These are phyloP conservation scores for Brachyhypopomus gauderio DNA, from an alignment of 2,113 vertebrate species.

Conservation along the genomic window DNA sequence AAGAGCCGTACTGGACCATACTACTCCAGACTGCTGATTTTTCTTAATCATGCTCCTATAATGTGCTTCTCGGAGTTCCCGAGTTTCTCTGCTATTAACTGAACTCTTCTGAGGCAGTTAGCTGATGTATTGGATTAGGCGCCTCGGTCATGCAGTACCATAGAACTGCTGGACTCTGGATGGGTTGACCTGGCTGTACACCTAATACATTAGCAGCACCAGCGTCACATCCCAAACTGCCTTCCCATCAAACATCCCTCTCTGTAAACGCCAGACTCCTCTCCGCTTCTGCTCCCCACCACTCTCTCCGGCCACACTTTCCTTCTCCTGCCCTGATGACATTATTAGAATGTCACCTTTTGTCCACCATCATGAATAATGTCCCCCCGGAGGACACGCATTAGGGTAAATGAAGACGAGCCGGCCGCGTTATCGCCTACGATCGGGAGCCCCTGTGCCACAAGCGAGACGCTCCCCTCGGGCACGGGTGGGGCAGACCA, in stretches of 20 bases:
- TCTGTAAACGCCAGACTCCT: not conserved
- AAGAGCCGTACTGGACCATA: too few relatives aligned
- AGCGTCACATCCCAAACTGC: too few relatives aligned
- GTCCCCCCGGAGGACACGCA: conserved; percentile 45
- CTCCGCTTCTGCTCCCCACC: not conserved
- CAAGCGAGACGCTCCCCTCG: not conserved
- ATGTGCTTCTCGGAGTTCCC: too few relatives aligned
- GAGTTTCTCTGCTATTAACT: too few relatives aligned
- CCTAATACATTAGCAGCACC: too few relatives aligned
- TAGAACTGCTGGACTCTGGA: too few relatives aligned
- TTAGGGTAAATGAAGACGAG: conserved; percentile 60
- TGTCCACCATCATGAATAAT: conserved; percentile 56
- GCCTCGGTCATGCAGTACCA: too few relatives aligned
- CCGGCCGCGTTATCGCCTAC: conserved; percentile 52
- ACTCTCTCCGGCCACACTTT: conserved; percentile 16
- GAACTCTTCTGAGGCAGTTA: too few relatives aligned
- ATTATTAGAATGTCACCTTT: conserved; percentile 66
- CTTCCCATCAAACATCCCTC: not conserved
- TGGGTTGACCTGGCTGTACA: too few relatives aligned
- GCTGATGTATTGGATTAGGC: too few relatives aligned
- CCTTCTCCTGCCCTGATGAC: conserved; percentile 39
- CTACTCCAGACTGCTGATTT: too few relatives aligned
- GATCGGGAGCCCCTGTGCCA: conserved; percentile 46
- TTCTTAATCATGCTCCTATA: too few relatives aligned
- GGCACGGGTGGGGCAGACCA: conserved; percentile 37